Evolutionary conservation across 2,797 vertebrate genomes (phyloP), one percentile per base, ranked within the genome.

Genomic region (Rhabdomys pumilio): DNA sequence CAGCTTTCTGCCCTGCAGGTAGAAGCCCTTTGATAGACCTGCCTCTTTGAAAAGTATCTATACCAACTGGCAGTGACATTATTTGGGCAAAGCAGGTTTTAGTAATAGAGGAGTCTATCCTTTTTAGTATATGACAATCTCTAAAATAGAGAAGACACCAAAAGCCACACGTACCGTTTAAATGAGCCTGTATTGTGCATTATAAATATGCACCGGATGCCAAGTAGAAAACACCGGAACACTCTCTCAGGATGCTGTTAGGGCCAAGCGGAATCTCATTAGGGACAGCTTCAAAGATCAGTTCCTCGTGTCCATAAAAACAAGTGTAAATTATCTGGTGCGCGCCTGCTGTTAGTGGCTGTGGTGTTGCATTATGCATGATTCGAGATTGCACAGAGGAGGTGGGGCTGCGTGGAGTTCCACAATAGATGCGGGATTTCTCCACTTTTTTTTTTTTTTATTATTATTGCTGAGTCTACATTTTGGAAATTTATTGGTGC

Each of bases 311-410:
- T 98, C 98, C 98, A 98, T 98, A 98, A 99, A 98, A 99, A 98
- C 98, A 98, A 99, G 98, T 98, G 98, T 99, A 99, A 98, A 99
- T 99, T 99, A 98, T 99, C 98, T 99, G 98, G 98, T 98, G 98
- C 90, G 97, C 97, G 98, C 98, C 98, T 98, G 98, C 98, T 99
- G 98, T 98, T 98, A 98, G 98, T 98, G 98, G 98, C 98, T 95
- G 95, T 94, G 57, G 97, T 98, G 97, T 97, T 99, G 98, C 98
- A 99, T 99, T 98, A 99, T 99, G 98, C 98, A 99, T 99, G 98
- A 98, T 97, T 97, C 96, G 82, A 97, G 98, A 24, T 97, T 98
- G 97, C 98, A 92, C 97, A 6, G 97, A 95, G 87, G 95, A 98
- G 85, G 97, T 98, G 38, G 94, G 95, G 97, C 98, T 93, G 92